Conservation (phyloP, 2,888 invertebrate genomes). For the Lacanobia oleracea region DNA sequence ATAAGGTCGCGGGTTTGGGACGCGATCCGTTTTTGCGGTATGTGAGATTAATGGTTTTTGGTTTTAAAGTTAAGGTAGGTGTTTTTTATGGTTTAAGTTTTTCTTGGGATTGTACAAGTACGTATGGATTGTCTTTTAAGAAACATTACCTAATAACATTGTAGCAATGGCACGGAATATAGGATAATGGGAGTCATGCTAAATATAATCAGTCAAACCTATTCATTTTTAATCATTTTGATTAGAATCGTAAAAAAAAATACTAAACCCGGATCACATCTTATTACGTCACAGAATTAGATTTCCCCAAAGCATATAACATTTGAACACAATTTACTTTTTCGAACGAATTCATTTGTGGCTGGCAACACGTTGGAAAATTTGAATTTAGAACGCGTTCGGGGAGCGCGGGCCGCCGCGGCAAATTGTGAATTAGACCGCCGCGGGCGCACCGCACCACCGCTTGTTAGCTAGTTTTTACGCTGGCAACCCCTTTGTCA, state of each 20-base stretch:
- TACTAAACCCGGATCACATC: constrained; percentile 20
- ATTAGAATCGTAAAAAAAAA: constrained; percentile 6
- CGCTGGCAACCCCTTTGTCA: constrained; percentile 85
- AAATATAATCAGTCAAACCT: neutral
- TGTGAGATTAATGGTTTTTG: constrained; percentile 10
- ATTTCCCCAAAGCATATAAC: constrained; percentile 60
- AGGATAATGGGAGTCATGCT: too few relatives aligned
- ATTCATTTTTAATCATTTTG: neutral
- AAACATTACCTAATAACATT: too few relatives aligned
- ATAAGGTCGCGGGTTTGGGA: constrained; percentile 63
- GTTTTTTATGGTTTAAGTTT: neutral
- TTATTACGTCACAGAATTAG: constrained; percentile 50
- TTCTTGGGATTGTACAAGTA: too few relatives aligned
- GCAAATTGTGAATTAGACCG: constrained; percentile 87
- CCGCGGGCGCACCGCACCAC: constrained; percentile 81
- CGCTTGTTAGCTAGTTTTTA: constrained; percentile 89
- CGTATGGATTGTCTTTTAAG: too few relatives aligned
- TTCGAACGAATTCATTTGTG: constrained; percentile 82
- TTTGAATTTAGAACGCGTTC: constrained; percentile 86
- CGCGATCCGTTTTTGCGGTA: constrained; percentile 51
- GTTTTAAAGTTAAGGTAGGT: neutral
- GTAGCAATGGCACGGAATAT: neutral
- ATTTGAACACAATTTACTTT: constrained; percentile 73
- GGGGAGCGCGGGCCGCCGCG: constrained; percentile 78
- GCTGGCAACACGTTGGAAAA: constrained; percentile 79